Conservation (phyloP, 2,888 invertebrate genomes). For the Cryptus viduatorius region DNA sequence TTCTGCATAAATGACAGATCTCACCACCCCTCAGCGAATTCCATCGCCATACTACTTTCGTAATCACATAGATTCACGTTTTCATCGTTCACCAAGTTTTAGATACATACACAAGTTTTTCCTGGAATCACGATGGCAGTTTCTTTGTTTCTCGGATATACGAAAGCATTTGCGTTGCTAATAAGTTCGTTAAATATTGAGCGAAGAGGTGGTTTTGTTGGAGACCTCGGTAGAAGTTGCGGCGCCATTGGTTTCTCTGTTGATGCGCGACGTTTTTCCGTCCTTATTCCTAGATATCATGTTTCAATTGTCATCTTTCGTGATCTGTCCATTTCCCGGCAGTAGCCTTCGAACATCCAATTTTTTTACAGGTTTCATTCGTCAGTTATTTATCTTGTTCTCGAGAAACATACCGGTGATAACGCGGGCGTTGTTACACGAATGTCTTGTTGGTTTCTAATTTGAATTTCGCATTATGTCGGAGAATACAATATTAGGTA, state of each 20-base stretch:
- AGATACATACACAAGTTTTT: background rate
- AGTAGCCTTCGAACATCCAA: background rate
- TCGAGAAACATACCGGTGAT: background rate
- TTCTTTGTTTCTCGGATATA: slow-evolving; percentile 19
- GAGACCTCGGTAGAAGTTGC: background rate
- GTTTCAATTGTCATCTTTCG: background rate
- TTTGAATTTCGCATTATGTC: slow-evolving; percentile 67
- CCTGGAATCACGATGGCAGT: background rate
- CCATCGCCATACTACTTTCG: background rate
- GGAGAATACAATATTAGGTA: slow-evolving; percentile 35
- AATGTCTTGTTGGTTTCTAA: slow-evolving; percentile 38
- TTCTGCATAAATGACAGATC: background rate
- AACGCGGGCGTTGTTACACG: background rate
- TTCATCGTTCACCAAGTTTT: background rate
- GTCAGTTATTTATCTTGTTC: background rate
- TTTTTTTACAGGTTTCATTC: background rate
- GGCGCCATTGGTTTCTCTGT: background rate
- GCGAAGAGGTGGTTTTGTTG: slow-evolving; percentile 3
- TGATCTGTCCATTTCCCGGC: background rate
- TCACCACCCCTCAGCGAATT: background rate
- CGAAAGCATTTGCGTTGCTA: slow-evolving; percentile 45
- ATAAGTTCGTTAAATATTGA: slow-evolving; percentile 59
- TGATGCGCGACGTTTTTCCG: slow-evolving; percentile 12
- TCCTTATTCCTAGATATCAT: background rate
- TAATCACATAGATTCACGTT: slow-evolving; percentile 17